Evolutionary conservation across 2,888 invertebrate genomes (phyloP).

Genomic region (Drosophila ochracea): DNA sequence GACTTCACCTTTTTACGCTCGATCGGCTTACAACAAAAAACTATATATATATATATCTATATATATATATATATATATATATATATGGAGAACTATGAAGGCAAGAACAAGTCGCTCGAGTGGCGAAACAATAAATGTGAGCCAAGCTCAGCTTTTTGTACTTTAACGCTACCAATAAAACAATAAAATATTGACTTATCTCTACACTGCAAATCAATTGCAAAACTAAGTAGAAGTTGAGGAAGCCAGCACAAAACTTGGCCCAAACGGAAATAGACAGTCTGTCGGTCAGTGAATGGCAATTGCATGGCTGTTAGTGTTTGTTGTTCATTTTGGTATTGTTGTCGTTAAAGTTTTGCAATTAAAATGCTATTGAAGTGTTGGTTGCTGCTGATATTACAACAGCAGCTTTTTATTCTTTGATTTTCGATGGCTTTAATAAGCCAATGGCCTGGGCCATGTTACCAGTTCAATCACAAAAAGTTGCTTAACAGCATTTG

Average conservation of each 20-base stretch:
- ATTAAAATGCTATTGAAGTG: constrained; percentile 71
- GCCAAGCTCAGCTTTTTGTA: constrained; percentile 47
- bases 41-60: not conserved
- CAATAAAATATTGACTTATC: constrained; percentile 69
- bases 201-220: constrained; percentile 59
- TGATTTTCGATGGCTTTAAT: constrained; percentile 41
- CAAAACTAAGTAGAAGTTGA: constrained; percentile 32
- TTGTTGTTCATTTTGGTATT: constrained; percentile 32
- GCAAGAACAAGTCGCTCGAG: constrained; percentile 26
- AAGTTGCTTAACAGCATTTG: constrained; percentile 38
- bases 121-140: constrained; percentile 61
- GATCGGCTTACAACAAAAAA: constrained; percentile 54
- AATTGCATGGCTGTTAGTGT: constrained; percentile 14
- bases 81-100: constrained; percentile 15
- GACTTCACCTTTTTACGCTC: constrained; percentile 72
- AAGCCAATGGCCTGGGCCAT: constrained; percentile 40
- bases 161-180: constrained; percentile 47
- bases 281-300: constrained; percentile 41
- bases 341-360: constrained; percentile 67
- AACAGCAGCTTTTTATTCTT: constrained; percentile 1
- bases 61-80: not conserved
- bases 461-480: constrained; percentile 28
- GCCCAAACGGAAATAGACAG: constrained; percentile 50
- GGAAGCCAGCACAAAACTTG: constrained; percentile 20
- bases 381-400: constrained; percentile 28